phyloP scores from a whole-genome alignment of 2,113 vertebrate species.

The Oceanodroma tethys region DNA sequence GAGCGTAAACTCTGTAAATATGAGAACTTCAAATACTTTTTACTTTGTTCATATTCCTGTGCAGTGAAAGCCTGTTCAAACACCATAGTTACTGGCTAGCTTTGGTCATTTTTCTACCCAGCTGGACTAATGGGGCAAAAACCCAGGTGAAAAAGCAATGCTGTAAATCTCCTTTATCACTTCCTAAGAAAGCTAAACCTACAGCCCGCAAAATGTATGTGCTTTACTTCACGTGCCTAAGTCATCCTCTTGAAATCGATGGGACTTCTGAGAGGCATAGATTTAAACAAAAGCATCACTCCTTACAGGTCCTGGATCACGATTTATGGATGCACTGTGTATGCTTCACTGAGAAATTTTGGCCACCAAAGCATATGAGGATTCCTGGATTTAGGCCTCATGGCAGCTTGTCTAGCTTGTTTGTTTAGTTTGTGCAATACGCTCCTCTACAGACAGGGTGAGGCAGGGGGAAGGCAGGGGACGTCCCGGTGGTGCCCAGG shows the following conservation, averaged over 20 bases:
- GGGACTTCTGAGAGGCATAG: not conserved
- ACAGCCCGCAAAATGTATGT: not conserved
- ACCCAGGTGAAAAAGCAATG: slow-evolving; percentile 29
- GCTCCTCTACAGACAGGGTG: not conserved
- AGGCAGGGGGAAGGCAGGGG: not conserved
- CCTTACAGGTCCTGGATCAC: not conserved
- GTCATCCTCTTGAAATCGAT: slow-evolving; percentile 7
- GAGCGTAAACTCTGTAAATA: not conserved
- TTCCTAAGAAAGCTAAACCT: slow-evolving; percentile 12
- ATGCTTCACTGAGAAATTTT: not conserved
- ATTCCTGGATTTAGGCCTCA: not conserved
- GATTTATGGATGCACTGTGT: not conserved
- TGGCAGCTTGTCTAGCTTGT: not conserved
- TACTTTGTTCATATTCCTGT: not conserved
- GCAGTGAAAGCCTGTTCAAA: not conserved
- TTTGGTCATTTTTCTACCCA: slow-evolving; percentile 25
- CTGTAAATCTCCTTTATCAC: slow-evolving; percentile 44
- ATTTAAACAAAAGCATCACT: not conserved
- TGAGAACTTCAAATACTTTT: not conserved
- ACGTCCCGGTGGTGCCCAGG: accelerated
- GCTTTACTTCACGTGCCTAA: not conserved
- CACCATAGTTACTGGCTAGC: not conserved
- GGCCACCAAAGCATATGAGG: not conserved
- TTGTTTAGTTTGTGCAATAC: not conserved
- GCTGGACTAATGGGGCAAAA: slow-evolving; percentile 50